These are phyloP conservation scores for Pomacea canaliculata DNA, from an alignment of 2,888 invertebrate genomes.

Conservation along the genomic window DNA sequence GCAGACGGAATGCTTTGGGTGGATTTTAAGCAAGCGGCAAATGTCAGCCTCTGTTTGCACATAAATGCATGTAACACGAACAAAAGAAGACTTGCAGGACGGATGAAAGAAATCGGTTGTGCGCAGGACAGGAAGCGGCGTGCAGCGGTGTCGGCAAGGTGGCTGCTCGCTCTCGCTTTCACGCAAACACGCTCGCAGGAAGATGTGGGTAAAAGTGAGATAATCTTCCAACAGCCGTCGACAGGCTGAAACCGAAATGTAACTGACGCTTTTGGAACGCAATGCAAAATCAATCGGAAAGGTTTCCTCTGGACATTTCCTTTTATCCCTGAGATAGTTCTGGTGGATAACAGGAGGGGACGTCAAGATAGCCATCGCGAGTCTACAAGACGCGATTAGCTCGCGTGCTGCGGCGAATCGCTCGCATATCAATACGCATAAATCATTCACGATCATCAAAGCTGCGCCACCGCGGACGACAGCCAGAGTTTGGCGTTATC, in stretches of 20 bases:
- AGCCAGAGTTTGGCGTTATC: conserved; percentile 16
- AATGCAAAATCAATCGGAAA: conserved; percentile 11
- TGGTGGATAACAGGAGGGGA: conserved; percentile 1
- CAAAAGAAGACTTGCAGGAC: too few relatives aligned
- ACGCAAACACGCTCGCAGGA: too few relatives aligned
- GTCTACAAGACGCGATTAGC: conserved; percentile 18
- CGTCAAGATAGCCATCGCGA: conserved; percentile 6
- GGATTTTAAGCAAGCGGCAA: too few relatives aligned
- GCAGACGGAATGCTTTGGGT: too few relatives aligned
- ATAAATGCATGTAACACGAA: too few relatives aligned
- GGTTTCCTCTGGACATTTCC: not conserved
- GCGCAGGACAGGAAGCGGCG: too few relatives aligned
- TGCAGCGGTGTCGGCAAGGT: too few relatives aligned
- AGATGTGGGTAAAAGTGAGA: too few relatives aligned
- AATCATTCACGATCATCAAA: conserved; percentile 20
- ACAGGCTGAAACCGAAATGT: not conserved
- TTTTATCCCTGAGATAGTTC: not conserved
- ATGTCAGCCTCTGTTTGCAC: too few relatives aligned
- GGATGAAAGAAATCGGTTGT: too few relatives aligned
- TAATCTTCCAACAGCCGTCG: not conserved
- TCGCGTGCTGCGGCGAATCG: not conserved
- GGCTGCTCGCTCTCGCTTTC: too few relatives aligned
- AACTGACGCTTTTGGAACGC: conserved; percentile 8
- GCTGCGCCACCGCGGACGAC: not conserved
- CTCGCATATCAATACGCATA: conserved; percentile 8